Conservation (phyloP, 2,888 invertebrate genomes). For the Cataglyphis altisquamis region DNA sequence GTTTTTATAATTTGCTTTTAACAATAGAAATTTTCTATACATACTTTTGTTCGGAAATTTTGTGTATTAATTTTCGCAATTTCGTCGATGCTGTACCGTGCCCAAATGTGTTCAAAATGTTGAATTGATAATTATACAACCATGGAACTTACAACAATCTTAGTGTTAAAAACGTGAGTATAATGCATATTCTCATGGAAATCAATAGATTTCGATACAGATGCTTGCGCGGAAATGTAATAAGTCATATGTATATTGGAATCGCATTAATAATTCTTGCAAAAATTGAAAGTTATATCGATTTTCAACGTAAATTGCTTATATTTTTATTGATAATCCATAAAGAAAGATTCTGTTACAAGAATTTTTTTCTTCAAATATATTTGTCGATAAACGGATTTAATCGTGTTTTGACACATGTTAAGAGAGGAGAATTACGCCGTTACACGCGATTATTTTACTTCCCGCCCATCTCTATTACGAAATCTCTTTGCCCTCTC, state of each 20-base stretch:
- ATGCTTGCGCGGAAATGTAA: neutral
- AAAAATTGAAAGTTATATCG: neutral
- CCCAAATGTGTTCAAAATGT: neutral
- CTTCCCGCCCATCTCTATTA: conserved; percentile 65
- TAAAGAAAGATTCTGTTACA: neutral
- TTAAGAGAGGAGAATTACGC: neutral
- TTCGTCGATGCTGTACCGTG: conserved; percentile 27
- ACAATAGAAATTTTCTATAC: neutral
- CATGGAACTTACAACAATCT: neutral
- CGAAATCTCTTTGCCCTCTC: conserved; percentile 72
- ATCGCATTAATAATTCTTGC: neutral
- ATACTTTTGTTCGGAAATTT: neutral
- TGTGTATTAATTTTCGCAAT: neutral
- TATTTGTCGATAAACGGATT: neutral
- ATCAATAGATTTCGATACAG: neutral
- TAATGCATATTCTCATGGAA: neutral
- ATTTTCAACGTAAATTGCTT: neutral
- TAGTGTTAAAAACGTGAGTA: conserved; percentile 24
- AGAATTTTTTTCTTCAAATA: neutral
- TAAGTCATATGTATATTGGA: neutral
- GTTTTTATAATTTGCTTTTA: neutral
- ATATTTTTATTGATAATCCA: neutral
- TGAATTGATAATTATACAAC: neutral
- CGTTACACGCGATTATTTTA: conserved; percentile 43
- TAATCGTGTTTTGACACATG: neutral